Conservation (phyloP, 2,797 vertebrate species). For the Bucorvus abyssinicus region DNA sequence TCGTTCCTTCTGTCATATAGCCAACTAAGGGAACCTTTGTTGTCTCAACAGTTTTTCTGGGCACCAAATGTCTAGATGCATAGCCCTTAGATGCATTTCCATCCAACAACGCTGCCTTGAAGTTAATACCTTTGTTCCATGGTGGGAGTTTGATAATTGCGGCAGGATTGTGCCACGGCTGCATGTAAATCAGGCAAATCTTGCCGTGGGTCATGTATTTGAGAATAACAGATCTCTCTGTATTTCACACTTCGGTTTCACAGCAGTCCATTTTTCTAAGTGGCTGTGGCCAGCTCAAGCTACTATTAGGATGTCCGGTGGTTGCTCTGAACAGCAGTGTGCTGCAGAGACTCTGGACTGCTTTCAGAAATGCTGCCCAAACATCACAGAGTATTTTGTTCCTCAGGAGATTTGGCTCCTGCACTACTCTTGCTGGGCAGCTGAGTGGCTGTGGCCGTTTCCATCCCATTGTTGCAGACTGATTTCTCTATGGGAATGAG, state of each 20-base stretch:
- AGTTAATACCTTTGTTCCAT: fast-evolving
- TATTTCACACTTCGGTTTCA: background rate
- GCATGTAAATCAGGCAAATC: background rate
- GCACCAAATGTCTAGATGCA: background rate
- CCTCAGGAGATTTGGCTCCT: background rate
- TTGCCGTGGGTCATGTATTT: background rate
- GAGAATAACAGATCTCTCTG: background rate
- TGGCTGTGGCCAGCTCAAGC: background rate
- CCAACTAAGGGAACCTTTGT: background rate
- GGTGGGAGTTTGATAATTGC: background rate
- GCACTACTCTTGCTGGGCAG: background rate
- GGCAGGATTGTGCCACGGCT: background rate
- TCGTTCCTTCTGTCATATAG: background rate
- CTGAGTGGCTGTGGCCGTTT: background rate
- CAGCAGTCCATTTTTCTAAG: background rate
- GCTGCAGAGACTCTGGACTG: background rate
- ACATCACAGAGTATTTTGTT: background rate
- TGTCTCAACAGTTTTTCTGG: background rate
- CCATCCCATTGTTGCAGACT: background rate
- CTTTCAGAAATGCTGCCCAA: background rate
- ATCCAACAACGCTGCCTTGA: fast-evolving
- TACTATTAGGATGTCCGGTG: background rate
- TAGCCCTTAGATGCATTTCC: background rate
- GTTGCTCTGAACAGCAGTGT: background rate
- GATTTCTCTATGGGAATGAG: background rate